phyloP scores from a whole-genome alignment of 2,888 invertebrate species.

The Leistus spinibarbis region DNA sequence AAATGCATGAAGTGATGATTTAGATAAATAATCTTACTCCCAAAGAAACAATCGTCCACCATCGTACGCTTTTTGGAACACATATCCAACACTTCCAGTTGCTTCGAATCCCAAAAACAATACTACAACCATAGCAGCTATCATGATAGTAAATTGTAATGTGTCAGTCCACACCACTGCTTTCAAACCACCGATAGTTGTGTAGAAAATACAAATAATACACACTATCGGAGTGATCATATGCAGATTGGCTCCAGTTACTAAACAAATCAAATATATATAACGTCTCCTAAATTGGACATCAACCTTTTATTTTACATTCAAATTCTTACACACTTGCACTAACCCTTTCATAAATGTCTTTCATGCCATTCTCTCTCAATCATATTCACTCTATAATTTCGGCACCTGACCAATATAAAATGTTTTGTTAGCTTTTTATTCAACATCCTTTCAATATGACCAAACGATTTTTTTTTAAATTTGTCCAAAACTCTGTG shows the following conservation, averaged over 20 bases:
- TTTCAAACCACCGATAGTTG: conserved; percentile 69
- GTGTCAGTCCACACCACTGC: conserved; percentile 70
- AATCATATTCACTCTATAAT: too few species aligned
- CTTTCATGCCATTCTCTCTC: too few species aligned
- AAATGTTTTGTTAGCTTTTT: not conserved
- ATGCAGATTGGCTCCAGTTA: conserved; percentile 70
- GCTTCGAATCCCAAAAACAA: conserved; percentile 20
- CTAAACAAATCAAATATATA: conserved; percentile 58
- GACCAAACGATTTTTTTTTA: not conserved
- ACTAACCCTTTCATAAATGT: too few species aligned
- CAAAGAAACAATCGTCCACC: conserved; percentile 18
- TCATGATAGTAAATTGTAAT: conserved; percentile 54
- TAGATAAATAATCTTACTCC: conserved; percentile 11
- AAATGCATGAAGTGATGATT: not conserved
- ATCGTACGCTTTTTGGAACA: conserved; percentile 27
- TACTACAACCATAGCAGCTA: conserved; percentile 41
- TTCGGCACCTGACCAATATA: too few species aligned
- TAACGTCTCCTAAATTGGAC: too few species aligned
- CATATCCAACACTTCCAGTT: conserved; percentile 21
- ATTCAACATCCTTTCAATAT: not conserved
- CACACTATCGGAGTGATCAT: conserved; percentile 70
- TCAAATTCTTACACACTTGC: too few species aligned
- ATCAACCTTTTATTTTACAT: too few species aligned
- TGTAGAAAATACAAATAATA: conserved; percentile 74
- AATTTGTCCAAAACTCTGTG: not conserved